A percentile compares a stretch with the other conserved stretches of the same genome.
These are phyloP conservation scores for Amorpha juglandis DNA, from an alignment of 2,888 invertebrate genomes.

Conservation along the genomic window DNA sequence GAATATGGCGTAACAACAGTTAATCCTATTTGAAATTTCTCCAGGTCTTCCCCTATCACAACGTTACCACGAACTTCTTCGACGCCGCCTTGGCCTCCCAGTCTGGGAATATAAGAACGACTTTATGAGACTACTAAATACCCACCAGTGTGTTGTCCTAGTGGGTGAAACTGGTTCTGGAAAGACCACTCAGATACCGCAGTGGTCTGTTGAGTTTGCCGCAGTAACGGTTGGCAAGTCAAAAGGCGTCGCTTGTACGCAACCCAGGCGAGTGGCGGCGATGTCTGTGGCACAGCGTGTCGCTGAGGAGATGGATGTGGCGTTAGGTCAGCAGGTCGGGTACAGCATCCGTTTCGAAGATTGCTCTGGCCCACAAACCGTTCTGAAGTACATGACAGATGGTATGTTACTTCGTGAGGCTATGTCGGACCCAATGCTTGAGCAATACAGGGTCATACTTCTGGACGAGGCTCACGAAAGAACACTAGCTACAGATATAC, in stretches of 20 bases:
- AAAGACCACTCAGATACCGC: constrained; percentile 99
- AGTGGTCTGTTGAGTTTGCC: constrained; percentile 79
- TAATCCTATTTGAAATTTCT: constrained; percentile 17
- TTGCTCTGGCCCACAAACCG: constrained; percentile 96
- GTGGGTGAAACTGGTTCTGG: constrained; percentile 99
- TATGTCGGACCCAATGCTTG: constrained; percentile 99
- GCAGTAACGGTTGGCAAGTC: constrained; percentile 67
- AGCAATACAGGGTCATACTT: constrained; percentile 96
- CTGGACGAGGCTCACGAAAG: constrained; percentile 99
- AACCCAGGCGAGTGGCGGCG: constrained; percentile 98
- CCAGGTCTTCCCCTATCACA: constrained; percentile 92
- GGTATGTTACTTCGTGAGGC: constrained; percentile 99
- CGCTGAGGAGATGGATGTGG: constrained; percentile 99
- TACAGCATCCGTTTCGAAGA: constrained; percentile 98
- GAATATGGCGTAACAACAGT: too few relatives aligned
- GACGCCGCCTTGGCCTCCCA: constrained; percentile 95
- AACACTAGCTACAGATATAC: constrained; percentile 98
- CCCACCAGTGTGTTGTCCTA: constrained; percentile 96
- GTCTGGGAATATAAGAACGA: constrained; percentile 99
- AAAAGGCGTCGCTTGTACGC: constrained; percentile 95
- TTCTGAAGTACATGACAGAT: constrained; percentile 99
- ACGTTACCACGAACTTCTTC: constrained; percentile 93
- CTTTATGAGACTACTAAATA: constrained; percentile 96
- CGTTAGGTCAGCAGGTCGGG: constrained; percentile 86
- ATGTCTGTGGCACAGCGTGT: constrained; percentile 99